A percentile compares a stretch with the other conserved stretches of the same genome.
Evolutionary conservation across 2,888 invertebrate genomes (phyloP).

Genomic region (Allophyes oxyacanthae): DNA sequence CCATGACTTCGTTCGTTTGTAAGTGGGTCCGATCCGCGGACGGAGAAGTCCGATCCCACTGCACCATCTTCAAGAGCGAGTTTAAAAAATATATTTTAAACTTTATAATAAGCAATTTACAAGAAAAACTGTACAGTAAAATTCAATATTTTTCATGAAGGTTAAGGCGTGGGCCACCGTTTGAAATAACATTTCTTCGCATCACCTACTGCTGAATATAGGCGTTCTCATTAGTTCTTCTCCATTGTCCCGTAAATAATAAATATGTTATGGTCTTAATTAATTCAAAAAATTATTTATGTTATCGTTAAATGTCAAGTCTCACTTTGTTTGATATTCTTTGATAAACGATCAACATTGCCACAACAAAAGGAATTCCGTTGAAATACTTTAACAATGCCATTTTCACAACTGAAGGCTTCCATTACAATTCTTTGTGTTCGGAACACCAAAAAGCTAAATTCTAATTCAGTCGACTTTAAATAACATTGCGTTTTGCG

Average conservation of each 20-base stretch:
- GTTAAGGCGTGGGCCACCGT: too few relatives aligned
- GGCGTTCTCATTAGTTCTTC: too few relatives aligned
- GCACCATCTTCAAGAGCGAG: too few relatives aligned
- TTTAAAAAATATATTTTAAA: too few relatives aligned
- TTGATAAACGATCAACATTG: conserved; percentile 5
- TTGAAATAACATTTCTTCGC: too few relatives aligned
- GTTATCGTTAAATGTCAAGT: not conserved
- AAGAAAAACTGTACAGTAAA: too few relatives aligned
- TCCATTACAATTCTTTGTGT: not conserved
- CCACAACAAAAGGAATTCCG: conserved; percentile 1
- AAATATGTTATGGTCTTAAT: not conserved
- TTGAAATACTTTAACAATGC: not conserved
- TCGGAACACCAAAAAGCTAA: not conserved
- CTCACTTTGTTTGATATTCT: not conserved
- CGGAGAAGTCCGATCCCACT: too few relatives aligned
- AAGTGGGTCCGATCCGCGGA: too few relatives aligned
- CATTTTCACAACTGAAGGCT: not conserved
- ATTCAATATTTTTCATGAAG: too few relatives aligned
- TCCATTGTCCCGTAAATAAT: not conserved
- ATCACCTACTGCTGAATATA: too few relatives aligned
- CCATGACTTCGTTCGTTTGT: too few relatives aligned
- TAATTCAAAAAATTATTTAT: not conserved
- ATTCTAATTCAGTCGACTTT: conserved; percentile 1
- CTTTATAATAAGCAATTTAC: too few relatives aligned
- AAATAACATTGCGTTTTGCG: not conserved